Evolutionary conservation across 2,113 vertebrate species (phyloP).

Genomic region (Ailurus styani): DNA sequence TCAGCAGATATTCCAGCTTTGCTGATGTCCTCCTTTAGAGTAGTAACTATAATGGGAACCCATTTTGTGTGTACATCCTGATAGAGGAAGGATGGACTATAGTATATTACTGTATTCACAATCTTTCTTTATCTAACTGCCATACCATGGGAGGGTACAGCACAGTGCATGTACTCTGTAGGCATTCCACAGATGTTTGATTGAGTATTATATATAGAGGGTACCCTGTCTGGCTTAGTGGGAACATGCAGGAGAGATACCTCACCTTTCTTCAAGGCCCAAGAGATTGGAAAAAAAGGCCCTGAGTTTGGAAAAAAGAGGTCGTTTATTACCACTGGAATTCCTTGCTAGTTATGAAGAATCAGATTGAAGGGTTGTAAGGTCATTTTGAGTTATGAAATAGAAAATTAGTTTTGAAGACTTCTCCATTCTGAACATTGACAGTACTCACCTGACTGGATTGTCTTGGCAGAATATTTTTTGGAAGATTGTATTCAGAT

Average conservation of each 20-base stretch:
- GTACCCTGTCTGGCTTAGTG: background rate
- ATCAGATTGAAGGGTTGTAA: background rate
- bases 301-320: background rate
- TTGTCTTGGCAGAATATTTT: slow-evolving; percentile 90
- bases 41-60: background rate
- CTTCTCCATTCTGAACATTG: background rate
- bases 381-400: background rate
- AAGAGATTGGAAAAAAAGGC: background rate
- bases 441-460: background rate
- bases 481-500: slow-evolving; percentile 98
- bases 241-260: background rate
- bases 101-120: background rate
- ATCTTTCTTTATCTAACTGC: background rate
- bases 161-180: background rate
- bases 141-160: background rate
- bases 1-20: background rate
- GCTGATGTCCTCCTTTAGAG: background rate
- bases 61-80: background rate
- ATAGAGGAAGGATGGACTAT: background rate
- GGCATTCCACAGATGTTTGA: background rate
- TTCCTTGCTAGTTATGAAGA: background rate
- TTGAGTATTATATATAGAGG: background rate
- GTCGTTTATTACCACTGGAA: background rate
- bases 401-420: background rate
- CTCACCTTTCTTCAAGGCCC: background rate